Percentiles rank a stretch among this genome's conserved stretches.
Conservation (phyloP, 2,888 invertebrate genomes). For the Drosophila mayaguana region DNA sequence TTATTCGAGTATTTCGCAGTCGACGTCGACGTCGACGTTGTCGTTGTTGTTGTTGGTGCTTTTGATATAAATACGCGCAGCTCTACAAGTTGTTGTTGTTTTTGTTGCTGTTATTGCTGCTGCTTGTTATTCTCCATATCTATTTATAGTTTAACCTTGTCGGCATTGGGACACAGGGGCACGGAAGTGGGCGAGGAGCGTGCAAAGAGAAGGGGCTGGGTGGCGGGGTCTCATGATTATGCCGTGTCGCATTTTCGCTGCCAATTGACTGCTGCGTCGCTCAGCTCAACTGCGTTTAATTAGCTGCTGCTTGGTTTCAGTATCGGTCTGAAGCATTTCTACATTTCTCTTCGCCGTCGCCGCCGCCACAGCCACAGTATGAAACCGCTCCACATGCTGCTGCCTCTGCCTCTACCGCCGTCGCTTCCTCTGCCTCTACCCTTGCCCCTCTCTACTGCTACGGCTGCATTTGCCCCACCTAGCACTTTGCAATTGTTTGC, state of each 20-base stretch:
- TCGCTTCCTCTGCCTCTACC: background rate
- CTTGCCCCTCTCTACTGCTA: background rate
- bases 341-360: background rate
- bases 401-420: background rate
- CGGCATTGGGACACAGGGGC: constrained; percentile 35
- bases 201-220: background rate
- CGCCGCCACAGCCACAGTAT: background rate
- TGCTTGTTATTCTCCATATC: constrained; percentile 73
- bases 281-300: constrained; percentile 43
- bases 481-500: constrained; percentile 28
- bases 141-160: constrained; percentile 74
- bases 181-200: background rate
- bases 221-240: constrained; percentile 38
- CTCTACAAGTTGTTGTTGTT: constrained; percentile 63
- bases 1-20: constrained; percentile 48
- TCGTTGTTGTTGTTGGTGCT: constrained; percentile 15
- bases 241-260: constrained; percentile 46
- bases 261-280: constrained; percentile 32
- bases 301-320: constrained; percentile 18
- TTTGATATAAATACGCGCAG: constrained; percentile 63
- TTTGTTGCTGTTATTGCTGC: constrained; percentile 26
- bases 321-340: constrained; percentile 3
- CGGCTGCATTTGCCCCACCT: background rate
- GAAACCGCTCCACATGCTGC: background rate
- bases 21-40: constrained; percentile 24